Evolutionary conservation across 2,888 invertebrate genomes (phyloP), one percentile per base, ranked within the genome.

Genomic region (Epinotia brunnichana): DNA sequence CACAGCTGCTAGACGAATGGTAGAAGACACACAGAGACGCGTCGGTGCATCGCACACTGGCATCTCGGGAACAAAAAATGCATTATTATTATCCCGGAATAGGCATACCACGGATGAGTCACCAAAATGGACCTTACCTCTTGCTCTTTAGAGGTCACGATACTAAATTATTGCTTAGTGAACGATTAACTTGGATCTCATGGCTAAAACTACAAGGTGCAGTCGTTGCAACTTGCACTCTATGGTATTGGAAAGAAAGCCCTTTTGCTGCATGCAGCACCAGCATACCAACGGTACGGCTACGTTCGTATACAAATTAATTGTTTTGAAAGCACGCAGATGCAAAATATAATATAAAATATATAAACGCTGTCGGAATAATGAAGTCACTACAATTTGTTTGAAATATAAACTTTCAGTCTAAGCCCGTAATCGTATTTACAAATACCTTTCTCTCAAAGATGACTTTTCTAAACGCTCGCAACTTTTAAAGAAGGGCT

Each of bases 41-140:
- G 72, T 21, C 73, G 85, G 83, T 90, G 91, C 91, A 91, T 88
- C 91, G 88, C 88, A 90, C 85, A 88, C 90, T 79, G 87, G 85
- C 88, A 87, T 87, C 87, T 87, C 86, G 83, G 83, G 56, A 24
- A 88, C 87, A 91, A 92, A 91, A 92, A 91, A 91, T 84, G 85
- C 86, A 89, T 90, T 93, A 92, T 92, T 93, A 92, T 92, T 92
- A 93, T 90, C 88, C 85, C 85, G 82, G 82, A 82, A 84, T 85
- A 86, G 88, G 87, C 85, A 86, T 84, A 85, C 77, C 53, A 64
- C 19, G 70, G 51, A 57, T 4, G 56, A 3, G 77, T 80, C 35
- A 19, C 76, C 24, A 89, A 84, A 80, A 72, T 79, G 73, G 56
- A 80, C 86, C 80, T 68, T 88, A 82, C 70, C 11, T 0, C 35